These are phyloP conservation scores for Rafetus swinhoei DNA, from an alignment of 2,113 vertebrate genomes.

Conservation along the genomic window DNA sequence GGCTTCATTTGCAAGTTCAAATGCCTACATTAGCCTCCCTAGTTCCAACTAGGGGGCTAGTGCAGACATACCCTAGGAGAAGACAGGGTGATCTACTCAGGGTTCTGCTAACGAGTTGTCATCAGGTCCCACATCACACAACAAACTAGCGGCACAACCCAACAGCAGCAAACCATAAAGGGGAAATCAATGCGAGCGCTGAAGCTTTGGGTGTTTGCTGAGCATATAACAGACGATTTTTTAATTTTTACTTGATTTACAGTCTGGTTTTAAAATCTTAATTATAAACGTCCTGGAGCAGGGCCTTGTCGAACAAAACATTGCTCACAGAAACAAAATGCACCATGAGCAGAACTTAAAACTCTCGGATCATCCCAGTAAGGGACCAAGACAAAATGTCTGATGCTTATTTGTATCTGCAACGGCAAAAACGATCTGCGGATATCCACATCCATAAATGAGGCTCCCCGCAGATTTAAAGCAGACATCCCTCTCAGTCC, in stretches of 20 bases:
- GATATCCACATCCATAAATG: too few relatives aligned
- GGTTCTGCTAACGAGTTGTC: too few relatives aligned
- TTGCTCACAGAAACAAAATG: neutral
- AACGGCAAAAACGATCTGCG: too few relatives aligned
- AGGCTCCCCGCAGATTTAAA: too few relatives aligned
- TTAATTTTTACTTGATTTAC: neutral
- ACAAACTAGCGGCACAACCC: too few relatives aligned
- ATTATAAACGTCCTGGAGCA: fast-evolving
- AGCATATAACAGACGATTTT: neutral
- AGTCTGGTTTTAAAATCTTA: neutral
- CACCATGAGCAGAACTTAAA: neutral
- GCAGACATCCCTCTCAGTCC: fast-evolving
- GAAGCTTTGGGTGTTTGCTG: fast-evolving
- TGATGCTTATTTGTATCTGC: neutral
- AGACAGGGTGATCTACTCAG: too few relatives aligned
- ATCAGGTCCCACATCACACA: too few relatives aligned
- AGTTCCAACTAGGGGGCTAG: too few relatives aligned
- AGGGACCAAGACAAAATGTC: neutral
- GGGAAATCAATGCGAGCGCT: neutral
- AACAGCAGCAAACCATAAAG: neutral
- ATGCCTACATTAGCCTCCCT: too few relatives aligned
- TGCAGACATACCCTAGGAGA: too few relatives aligned
- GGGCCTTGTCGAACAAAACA: fast-evolving
- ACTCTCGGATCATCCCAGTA: neutral
- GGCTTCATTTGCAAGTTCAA: too few relatives aligned